Percentiles rank a stretch among this genome's conserved stretches.
phyloP scores from a whole-genome alignment of 1,140 invertebrate genomes.

The Heliconius eleuchia region DNA sequence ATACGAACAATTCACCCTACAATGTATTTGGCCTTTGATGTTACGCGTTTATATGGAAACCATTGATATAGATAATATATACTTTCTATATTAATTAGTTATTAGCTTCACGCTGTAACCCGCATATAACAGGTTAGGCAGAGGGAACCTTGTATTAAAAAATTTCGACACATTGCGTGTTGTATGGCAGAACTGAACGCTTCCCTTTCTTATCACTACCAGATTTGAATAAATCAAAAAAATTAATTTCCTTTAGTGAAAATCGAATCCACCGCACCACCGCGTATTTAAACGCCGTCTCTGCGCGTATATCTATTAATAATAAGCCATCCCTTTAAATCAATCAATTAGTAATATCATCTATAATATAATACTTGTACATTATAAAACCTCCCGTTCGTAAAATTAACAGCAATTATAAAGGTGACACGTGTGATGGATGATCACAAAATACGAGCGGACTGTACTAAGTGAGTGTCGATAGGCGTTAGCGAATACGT shows the following conservation, averaged over 20 bases:
- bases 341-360: conserved; percentile 24
- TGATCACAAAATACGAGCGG: conserved; percentile 9
- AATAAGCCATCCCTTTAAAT: not conserved
- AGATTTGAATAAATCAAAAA: too few relatives aligned
- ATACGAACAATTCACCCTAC: conserved; percentile 37
- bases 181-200: too few relatives aligned
- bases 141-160: too few relatives aligned
- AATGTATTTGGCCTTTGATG: conserved; percentile 35
- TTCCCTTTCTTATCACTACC: too few relatives aligned
- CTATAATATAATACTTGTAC: conserved; percentile 18
- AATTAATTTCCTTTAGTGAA: too few relatives aligned
- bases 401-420: conserved; percentile 33
- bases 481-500: not conserved
- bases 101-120: too few relatives aligned
- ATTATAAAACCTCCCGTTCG: conserved; percentile 16
- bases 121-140: too few relatives aligned
- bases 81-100: too few relatives aligned
- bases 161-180: too few relatives aligned
- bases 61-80: too few relatives aligned
- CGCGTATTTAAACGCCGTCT: too few relatives aligned
- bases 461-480: conserved; percentile 6
- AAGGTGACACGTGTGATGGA: conserved; percentile 29
- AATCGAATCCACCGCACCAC: too few relatives aligned
- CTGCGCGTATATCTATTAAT: not conserved
- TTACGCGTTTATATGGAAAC: not conserved